Evolutionary conservation across 2,888 invertebrate genomes (phyloP).

Genomic region (Panorpa germanica): DNA sequence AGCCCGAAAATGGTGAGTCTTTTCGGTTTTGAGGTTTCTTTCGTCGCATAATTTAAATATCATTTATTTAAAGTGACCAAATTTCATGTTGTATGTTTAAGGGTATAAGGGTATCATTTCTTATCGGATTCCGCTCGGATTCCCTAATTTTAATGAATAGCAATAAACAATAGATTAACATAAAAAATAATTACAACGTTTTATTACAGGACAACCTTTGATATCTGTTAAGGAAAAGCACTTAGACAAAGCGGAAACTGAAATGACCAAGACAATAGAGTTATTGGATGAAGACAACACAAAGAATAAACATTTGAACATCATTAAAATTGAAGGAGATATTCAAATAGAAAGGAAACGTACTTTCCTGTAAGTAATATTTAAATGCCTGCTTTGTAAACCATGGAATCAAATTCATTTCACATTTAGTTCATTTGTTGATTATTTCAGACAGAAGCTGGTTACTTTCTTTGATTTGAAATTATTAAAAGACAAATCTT

Average conservation of each 20-base stretch:
- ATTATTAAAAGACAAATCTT: too few relatives aligned
- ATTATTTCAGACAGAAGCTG: not conserved
- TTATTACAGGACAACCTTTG: too few relatives aligned
- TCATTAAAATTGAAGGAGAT: not conserved
- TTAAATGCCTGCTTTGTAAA: too few relatives aligned
- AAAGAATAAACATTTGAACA: not conserved
- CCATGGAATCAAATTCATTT: too few relatives aligned
- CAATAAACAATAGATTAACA: conserved; percentile 4
- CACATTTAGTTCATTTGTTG: too few relatives aligned
- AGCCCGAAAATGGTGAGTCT: conserved; percentile 18
- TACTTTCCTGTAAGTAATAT: too few relatives aligned
- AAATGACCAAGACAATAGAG: conserved; percentile 8
- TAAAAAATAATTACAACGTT: not conserved
- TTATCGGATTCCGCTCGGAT: not conserved
- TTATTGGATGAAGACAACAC: not conserved
- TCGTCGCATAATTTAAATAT: not conserved
- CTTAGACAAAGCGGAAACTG: conserved; percentile 10
- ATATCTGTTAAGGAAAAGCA: too few relatives aligned
- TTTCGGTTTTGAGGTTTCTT: not conserved
- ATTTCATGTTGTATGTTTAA: conserved; percentile 12
- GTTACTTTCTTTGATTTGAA: conserved; percentile 10
- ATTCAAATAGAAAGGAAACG: too few relatives aligned
- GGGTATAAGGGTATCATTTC: conserved; percentile 1
- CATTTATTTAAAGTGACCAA: not conserved
- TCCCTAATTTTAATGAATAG: not conserved